A percentile compares a stretch with the other conserved stretches of the same genome.
These are phyloP conservation scores for Parnassius smintheus DNA, from an alignment of 2,888 invertebrate species.

Conservation along the genomic window DNA sequence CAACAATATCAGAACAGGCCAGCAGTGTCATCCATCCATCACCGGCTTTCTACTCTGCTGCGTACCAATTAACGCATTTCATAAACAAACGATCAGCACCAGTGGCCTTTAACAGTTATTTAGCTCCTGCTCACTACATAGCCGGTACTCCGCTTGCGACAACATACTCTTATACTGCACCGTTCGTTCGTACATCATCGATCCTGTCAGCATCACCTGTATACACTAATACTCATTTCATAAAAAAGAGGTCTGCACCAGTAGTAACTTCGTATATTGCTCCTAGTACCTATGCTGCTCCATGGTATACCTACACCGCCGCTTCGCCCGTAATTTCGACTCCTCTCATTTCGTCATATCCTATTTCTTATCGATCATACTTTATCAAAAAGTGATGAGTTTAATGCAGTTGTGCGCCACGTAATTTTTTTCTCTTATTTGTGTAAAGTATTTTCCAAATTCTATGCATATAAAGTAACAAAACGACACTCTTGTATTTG, in stretches of 20 bases:
- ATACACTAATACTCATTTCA: constrained; percentile 49
- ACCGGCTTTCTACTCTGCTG: constrained; percentile 52
- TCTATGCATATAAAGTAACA: too few species aligned
- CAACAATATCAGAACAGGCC: constrained; percentile 60
- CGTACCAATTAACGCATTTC: constrained; percentile 50
- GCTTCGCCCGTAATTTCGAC: constrained; percentile 46
- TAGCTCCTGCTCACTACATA: constrained; percentile 42
- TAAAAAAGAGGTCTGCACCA: constrained; percentile 57
- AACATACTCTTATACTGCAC: constrained; percentile 28
- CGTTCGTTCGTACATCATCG: constrained; percentile 32
- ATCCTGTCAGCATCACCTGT: constrained; percentile 38
- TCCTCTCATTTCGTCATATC: constrained; percentile 33
- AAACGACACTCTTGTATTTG: too few species aligned
- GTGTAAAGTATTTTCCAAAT: too few species aligned
- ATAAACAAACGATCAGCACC: constrained; percentile 50
- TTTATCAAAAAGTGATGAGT: constrained; percentile 17
- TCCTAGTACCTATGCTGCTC: constrained; percentile 40
- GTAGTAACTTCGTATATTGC: constrained; percentile 42
- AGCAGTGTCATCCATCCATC: constrained; percentile 70
- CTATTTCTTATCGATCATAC: constrained; percentile 13
- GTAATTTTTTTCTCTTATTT: too few species aligned
- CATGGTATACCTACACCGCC: constrained; percentile 29
- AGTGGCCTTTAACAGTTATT: constrained; percentile 35
- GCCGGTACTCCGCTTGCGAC: constrained; percentile 33
- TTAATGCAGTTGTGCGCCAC: too few species aligned